These are phyloP conservation scores for Taphrorychus bicolor DNA, from an alignment of 2,888 invertebrate genomes.

Conservation along the genomic window DNA sequence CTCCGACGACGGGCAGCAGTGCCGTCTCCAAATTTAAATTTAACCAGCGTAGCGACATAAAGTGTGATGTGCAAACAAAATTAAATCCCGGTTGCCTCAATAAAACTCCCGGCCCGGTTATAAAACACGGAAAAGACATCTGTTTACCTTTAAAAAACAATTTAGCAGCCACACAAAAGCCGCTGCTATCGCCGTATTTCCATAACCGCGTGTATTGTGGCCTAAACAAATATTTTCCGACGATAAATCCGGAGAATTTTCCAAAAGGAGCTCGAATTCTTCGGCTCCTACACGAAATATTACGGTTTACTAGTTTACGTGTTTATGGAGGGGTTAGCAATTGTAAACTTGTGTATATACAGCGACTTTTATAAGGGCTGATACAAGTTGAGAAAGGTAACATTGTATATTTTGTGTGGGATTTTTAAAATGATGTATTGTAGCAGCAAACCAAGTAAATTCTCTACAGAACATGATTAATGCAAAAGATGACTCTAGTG, in stretches of 20 bases:
- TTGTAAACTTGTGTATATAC: neutral
- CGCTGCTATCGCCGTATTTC: slow-evolving; percentile 19
- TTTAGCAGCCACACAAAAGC: slow-evolving; percentile 27
- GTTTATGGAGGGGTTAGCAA: neutral
- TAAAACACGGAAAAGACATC: slow-evolving; percentile 30
- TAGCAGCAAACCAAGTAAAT: too few species aligned
- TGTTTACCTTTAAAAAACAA: slow-evolving; percentile 36
- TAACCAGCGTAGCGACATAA: neutral
- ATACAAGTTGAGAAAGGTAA: neutral
- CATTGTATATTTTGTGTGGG: neutral
- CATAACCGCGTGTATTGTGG: slow-evolving; percentile 36
- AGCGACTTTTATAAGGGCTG: neutral
- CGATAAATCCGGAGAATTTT: slow-evolving; percentile 15
- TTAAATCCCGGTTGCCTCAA: slow-evolving; percentile 13
- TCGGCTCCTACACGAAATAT: neutral
- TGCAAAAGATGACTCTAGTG: too few species aligned
- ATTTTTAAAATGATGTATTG: neutral
- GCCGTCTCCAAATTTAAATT: slow-evolving; percentile 2
- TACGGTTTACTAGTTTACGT: neutral
- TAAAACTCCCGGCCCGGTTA: slow-evolving; percentile 11
- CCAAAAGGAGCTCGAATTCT: slow-evolving; percentile 1
- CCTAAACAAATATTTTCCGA: slow-evolving; percentile 37
- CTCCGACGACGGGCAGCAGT: too few species aligned
- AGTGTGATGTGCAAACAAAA: slow-evolving; percentile 12
- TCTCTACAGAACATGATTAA: too few species aligned